Percentiles rank a stretch among this genome's conserved stretches.
Conservation (phyloP, 2,888 invertebrate genomes). For the Horisme vitalbata region DNA sequence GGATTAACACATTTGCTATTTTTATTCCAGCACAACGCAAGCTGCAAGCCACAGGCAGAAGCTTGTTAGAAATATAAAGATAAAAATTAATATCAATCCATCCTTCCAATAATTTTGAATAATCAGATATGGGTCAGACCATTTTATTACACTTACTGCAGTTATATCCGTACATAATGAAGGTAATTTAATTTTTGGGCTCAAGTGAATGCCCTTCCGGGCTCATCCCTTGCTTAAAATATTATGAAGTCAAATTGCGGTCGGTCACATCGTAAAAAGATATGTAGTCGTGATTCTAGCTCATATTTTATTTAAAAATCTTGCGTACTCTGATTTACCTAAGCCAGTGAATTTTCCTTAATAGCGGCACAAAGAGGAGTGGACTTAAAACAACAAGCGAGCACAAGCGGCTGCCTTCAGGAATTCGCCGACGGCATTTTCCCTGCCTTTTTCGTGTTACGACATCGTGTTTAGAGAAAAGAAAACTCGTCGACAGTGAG, state of each 20-base stretch:
- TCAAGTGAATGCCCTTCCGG: conserved; percentile 12
- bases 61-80: too few species aligned
- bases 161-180: conserved; percentile 24
- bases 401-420: conserved; percentile 52
- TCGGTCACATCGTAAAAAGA: conserved; percentile 33
- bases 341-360: conserved; percentile 60
- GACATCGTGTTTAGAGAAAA: conserved; percentile 80
- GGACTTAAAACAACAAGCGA: conserved; percentile 69
- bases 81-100: background rate
- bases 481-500: conserved; percentile 76
- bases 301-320: conserved; percentile 40
- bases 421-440: conserved; percentile 74
- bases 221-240: conserved; percentile 31
- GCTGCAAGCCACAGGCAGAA: too few species aligned
- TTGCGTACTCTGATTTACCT: conserved; percentile 51
- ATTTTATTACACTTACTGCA: conserved; percentile 23
- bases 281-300: conserved; percentile 27
- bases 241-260: conserved; percentile 36
- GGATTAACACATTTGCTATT: too few species aligned
- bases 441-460: conserved; percentile 79
- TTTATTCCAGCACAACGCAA: too few species aligned
- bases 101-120: background rate
- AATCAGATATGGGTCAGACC: conserved; percentile 12
- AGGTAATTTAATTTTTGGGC: conserved; percentile 33
- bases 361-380: conserved; percentile 62